Percentiles rank a stretch among this genome's conserved stretches.
Evolutionary conservation across 2,797 vertebrate species (phyloP).

Genomic region (Oreochromis mossambicus): DNA sequence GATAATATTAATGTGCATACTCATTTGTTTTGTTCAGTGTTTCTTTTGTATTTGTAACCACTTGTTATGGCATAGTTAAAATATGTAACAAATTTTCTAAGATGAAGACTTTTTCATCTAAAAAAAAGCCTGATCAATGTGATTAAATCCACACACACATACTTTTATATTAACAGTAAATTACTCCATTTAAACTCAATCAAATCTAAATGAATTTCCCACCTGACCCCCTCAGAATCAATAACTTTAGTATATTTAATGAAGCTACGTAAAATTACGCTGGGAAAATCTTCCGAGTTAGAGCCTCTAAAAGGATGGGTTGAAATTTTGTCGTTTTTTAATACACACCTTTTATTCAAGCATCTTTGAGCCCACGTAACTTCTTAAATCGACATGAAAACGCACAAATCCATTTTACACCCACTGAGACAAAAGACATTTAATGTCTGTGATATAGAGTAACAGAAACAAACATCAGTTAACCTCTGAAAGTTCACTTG

Average conservation of each 20-base stretch:
- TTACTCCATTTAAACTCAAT: background rate
- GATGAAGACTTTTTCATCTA: background rate
- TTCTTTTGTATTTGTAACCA: too few species aligned
- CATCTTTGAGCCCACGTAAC: background rate
- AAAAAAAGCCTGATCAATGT: background rate
- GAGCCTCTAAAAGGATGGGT: background rate
- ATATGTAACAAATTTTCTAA: background rate
- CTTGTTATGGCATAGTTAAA: background rate
- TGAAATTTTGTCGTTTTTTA: background rate
- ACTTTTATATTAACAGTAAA: background rate
- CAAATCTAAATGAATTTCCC: background rate
- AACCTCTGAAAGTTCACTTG: background rate
- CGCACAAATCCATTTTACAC: background rate
- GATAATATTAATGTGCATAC: background rate
- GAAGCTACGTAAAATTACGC: background rate
- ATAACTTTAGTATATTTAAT: background rate
- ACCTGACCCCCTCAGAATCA: background rate
- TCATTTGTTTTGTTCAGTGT: background rate
- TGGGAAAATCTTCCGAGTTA: background rate
- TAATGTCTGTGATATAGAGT: background rate
- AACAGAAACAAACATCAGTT: background rate
- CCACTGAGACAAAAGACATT: background rate
- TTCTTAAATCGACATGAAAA: background rate
- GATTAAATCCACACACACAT: background rate
- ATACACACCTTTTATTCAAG: rapidly evolving